These are phyloP conservation scores for Scleropages formosus DNA, from an alignment of 2,797 vertebrate genomes.

Conservation along the genomic window DNA sequence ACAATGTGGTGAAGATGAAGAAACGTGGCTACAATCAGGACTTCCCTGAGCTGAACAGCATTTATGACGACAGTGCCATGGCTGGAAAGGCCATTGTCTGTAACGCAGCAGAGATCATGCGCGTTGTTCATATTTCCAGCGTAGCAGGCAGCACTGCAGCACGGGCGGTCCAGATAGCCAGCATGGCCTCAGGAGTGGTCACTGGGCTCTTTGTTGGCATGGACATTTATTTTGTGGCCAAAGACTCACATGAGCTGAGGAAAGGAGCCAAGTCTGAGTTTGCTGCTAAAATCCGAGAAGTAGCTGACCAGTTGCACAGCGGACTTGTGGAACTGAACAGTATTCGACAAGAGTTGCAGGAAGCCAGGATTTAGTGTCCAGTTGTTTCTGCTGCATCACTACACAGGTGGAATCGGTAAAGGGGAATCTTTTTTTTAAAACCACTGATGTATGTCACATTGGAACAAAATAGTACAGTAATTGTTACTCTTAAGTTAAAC, in stretches of 20 bases:
- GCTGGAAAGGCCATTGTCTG: constrained; percentile 67
- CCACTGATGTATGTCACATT: constrained; percentile 23
- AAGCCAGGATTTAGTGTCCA: constrained; percentile 25
- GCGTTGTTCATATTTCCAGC: constrained; percentile 71
- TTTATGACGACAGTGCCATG: constrained; percentile 73
- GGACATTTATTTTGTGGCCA: constrained; percentile 76
- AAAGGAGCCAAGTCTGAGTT: constrained; percentile 75
- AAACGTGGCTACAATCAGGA: constrained; percentile 61
- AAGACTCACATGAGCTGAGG: constrained; percentile 72
- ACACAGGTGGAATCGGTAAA: too few relatives aligned
- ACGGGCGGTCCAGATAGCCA: constrained; percentile 70
- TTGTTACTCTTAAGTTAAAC: constrained; percentile 36
- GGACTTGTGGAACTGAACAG: constrained; percentile 68
- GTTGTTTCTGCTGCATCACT: too few relatives aligned
- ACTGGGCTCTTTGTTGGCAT: constrained; percentile 69
- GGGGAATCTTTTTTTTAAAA: too few relatives aligned
- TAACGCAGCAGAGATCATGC: constrained; percentile 74
- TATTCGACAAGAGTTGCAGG: constrained; percentile 67
- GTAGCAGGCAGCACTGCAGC: constrained; percentile 70
- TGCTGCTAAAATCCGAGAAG: constrained; percentile 69
- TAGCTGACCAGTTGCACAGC: constrained; percentile 61
- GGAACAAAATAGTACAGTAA: background rate
- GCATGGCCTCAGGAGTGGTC: constrained; percentile 69
- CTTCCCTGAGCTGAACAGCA: constrained; percentile 58
- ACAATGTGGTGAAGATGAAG: constrained; percentile 66